Base-by-base conservation (phyloP, 2,888 invertebrate species). In the Sthenelais limicola region DNA sequence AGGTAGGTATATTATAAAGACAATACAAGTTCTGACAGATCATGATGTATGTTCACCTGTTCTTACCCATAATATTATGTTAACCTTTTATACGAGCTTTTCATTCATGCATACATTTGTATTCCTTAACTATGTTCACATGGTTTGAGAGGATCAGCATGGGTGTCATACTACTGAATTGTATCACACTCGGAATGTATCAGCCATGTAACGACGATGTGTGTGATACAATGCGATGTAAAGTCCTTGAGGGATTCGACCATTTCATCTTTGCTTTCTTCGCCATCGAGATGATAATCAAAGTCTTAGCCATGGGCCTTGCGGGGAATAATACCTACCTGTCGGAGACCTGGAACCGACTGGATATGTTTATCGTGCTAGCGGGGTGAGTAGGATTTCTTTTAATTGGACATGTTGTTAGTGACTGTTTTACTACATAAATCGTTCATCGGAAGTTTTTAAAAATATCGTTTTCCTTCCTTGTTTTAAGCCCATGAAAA, bases 131-230 rank as follows among this genome's bases (percentile, higher is more conserved):
- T 32, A 51, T 18, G 74, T 84, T 76, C 87, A 96, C 94, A 89
- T 99, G 98, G 98, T 99, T 99, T 91, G 99, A 99, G 90, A 92
- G 98, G 81, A 91, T 98, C 84, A 98, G 97, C 85, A 99, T 99
- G 95, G 91, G 96, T 89, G 97, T 98, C 78, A 99, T 99, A 86
- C 90, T 99, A 82, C 91, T 99, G 86, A 99, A 99, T 91, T 99
- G 99, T 90, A 91, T 99, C 81, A 99, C 99, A 18, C 91, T 99
- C 84, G 99, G 99, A 76, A 98, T 99, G 98, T 99, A 98, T 90
- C 96, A 98, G 89, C 99, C 99, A 30, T 99, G 99, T 89, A 94
- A 95, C 84, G 98, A 88, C 76, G 82, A 82, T 56, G 79, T 82
- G 43, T 99, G 99, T 88, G 90, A 78, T 28, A 86, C 88, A 1